phyloP scores from a whole-genome alignment of 2,888 invertebrate species.

The Bombylius major region DNA sequence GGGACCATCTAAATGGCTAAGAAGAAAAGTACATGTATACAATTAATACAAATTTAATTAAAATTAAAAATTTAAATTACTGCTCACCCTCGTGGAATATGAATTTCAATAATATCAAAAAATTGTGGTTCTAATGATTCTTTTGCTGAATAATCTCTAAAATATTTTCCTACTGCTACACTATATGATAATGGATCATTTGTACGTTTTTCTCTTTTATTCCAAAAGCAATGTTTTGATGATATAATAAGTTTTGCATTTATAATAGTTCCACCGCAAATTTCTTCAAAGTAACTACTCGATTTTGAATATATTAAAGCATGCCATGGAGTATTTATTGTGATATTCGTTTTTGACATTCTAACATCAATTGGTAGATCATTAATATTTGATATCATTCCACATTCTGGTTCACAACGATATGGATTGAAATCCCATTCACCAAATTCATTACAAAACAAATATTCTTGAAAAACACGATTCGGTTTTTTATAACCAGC shows the following conservation, averaged over 20 bases:
- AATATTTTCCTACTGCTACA: background rate
- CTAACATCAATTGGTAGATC: conserved; percentile 9
- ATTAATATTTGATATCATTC: background rate
- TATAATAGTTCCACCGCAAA: conserved; percentile 18
- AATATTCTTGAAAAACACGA: background rate
- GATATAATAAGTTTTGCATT: conserved; percentile 14
- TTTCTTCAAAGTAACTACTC: conserved; percentile 7
- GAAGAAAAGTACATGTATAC: background rate
- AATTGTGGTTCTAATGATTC: conserved; percentile 13
- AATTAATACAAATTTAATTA: background rate
- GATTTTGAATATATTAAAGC: conserved; percentile 12
- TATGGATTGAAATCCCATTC: conserved; percentile 9
- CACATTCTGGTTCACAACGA: conserved; percentile 10
- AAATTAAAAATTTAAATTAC: background rate
- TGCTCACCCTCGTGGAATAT: conserved; percentile 9
- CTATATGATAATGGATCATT: background rate
- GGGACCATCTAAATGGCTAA: conserved; percentile 15
- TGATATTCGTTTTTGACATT: conserved; percentile 6
- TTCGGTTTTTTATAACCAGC: conserved; percentile 5
- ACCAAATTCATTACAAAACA: conserved; percentile 8
- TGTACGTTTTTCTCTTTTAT: background rate
- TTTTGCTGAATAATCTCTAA: conserved; percentile 4
- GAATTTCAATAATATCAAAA: conserved; percentile 13
- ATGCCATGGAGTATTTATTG: conserved; percentile 18
- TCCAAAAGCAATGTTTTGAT: background rate